Evolutionary conservation across 2,113 vertebrate species (phyloP).

Genomic region (Lepus europaeus): DNA sequence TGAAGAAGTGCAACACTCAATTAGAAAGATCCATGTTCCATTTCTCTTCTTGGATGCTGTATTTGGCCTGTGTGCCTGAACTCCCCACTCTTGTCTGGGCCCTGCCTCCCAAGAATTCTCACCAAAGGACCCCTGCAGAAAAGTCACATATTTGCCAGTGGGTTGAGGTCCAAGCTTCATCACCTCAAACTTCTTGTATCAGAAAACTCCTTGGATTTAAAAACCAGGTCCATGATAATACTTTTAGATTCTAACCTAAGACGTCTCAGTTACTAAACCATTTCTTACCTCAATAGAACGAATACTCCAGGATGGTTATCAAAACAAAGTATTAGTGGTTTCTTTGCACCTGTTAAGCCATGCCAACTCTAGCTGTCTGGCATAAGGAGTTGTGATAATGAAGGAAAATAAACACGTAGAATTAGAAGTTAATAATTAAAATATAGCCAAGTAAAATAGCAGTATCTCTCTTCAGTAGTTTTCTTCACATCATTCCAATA

Average conservation of each 20-base stretch:
- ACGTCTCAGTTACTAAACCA: neutral
- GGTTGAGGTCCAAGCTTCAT: neutral
- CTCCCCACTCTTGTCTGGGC: neutral
- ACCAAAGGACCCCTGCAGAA: neutral
- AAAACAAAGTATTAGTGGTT: neutral
- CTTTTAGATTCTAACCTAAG: constrained; percentile 26
- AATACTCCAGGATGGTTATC: neutral
- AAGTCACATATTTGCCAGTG: neutral
- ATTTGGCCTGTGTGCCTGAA: neutral
- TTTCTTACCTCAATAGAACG: constrained; percentile 29
- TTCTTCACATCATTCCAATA: neutral
- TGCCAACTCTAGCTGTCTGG: neutral
- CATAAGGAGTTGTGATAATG: neutral
- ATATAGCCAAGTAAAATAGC: neutral
- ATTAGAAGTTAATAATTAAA: neutral
- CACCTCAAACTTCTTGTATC: neutral
- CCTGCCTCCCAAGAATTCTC: neutral
- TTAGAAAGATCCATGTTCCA: neutral
- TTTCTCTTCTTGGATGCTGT: neutral
- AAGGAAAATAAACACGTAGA: constrained; percentile 21
- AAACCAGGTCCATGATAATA: neutral
- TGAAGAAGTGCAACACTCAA: neutral
- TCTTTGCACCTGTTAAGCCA: neutral
- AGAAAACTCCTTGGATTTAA: constrained; percentile 22
- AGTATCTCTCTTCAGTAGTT: neutral